These are phyloP conservation scores for Ridgeia piscesae DNA, from an alignment of 1,140 invertebrate species.

Conservation along the genomic window DNA sequence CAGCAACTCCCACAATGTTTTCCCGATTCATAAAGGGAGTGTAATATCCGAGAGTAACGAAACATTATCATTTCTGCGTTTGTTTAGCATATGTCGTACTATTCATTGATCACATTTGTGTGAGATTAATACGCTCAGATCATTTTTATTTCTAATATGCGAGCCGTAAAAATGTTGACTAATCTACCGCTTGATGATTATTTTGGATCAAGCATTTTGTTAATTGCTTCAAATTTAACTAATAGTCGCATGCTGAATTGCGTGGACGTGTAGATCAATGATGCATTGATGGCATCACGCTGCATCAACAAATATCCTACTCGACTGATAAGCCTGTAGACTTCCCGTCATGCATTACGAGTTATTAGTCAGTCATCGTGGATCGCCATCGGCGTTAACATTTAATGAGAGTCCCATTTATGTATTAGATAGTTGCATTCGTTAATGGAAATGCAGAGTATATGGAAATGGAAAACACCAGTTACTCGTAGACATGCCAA, in stretches of 20 bases:
- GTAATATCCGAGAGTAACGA: neutral
- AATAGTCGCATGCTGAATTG: too few relatives aligned
- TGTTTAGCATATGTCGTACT: neutral
- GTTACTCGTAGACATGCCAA: neutral
- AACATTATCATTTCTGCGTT: neutral
- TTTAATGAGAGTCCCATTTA: neutral
- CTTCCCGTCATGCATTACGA: neutral
- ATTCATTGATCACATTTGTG: neutral
- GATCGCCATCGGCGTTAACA: neutral
- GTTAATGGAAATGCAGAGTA: conserved; percentile 5
- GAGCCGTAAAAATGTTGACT: too few relatives aligned
- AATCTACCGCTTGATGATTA: neutral
- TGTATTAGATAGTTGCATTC: neutral
- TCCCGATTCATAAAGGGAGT: neutral
- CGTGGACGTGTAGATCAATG: neutral
- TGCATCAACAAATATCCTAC: neutral
- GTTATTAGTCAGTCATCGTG: neutral
- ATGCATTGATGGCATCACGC: neutral
- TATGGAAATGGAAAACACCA: neutral
- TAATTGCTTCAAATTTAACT: too few relatives aligned
- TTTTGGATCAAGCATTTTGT: neutral
- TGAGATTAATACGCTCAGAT: neutral
- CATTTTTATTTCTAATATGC: neutral
- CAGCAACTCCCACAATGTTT: neutral
- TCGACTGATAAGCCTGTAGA: neutral